A percentile compares a stretch with the other conserved stretches of the same genome.
These are phyloP conservation scores for Drosophila engyochracea DNA, from an alignment of 2,888 invertebrate species.

Conservation along the genomic window DNA sequence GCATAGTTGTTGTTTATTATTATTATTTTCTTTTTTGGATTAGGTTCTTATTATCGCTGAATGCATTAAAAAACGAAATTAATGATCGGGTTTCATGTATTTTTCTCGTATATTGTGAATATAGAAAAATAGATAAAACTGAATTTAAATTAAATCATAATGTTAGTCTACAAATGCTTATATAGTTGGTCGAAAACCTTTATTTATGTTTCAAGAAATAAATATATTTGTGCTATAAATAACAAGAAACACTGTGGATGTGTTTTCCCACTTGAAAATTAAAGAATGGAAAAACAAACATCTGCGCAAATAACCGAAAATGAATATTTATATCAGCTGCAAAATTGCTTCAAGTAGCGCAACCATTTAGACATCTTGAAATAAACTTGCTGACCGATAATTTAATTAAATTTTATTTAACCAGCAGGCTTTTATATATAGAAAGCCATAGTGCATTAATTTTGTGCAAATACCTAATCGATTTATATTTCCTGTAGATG, in stretches of 20 bases:
- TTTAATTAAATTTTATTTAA: slow-evolving; percentile 7
- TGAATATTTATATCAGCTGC: slow-evolving; percentile 28
- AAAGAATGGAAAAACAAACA: slow-evolving; percentile 27
- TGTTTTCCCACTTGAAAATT: slow-evolving; percentile 45
- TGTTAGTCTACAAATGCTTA: not conserved
- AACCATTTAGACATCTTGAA: slow-evolving; percentile 21
- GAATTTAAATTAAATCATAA: slow-evolving; percentile 15
- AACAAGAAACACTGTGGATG: slow-evolving; percentile 36
- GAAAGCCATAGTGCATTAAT: not conserved
- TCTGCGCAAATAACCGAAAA: slow-evolving; percentile 19
- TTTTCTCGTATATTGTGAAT: slow-evolving; percentile 21
- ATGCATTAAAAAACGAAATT: slow-evolving; percentile 26
- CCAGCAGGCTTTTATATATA: slow-evolving; percentile 18
- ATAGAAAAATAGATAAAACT: slow-evolving; percentile 9
- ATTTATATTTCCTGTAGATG: slow-evolving; percentile 59
- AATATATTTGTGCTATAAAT: slow-evolving; percentile 1
- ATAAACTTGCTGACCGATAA: slow-evolving; percentile 14
- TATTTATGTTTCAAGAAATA: not conserved
- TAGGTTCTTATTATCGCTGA: slow-evolving; percentile 16
- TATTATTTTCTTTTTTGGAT: slow-evolving; percentile 3
- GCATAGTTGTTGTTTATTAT: not conserved
- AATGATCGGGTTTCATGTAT: slow-evolving; percentile 34
- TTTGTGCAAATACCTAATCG: slow-evolving; percentile 21
- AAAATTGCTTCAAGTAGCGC: slow-evolving; percentile 33
- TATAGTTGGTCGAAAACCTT: not conserved